Conservation (phyloP, 2,888 invertebrate species). For the Antheraea yamamai region DNA sequence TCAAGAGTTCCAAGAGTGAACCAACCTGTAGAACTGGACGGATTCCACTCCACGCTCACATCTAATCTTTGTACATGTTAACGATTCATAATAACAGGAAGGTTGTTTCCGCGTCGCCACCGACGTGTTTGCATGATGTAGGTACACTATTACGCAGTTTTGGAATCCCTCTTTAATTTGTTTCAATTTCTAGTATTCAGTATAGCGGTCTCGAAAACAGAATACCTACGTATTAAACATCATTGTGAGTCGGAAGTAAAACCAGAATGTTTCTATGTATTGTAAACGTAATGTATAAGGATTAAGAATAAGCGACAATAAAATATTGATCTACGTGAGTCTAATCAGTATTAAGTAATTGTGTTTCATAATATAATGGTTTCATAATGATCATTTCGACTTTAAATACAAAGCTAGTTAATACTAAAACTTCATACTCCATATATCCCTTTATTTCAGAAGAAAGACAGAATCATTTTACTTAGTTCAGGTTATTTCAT, state of each 20-base stretch:
- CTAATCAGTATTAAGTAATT: too few species aligned
- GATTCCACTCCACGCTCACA: slow-evolving; percentile 39
- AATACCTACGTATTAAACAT: not conserved
- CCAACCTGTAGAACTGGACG: slow-evolving; percentile 31
- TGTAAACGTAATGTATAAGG: not conserved
- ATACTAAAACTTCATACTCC: too few species aligned
- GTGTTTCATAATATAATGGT: too few species aligned
- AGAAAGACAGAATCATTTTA: not conserved
- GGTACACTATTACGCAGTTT: not conserved
- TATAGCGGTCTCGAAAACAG: not conserved
- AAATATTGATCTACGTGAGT: too few species aligned
- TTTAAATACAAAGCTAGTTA: too few species aligned
- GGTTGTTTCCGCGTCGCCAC: slow-evolving; percentile 55
- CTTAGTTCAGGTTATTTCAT: not conserved
- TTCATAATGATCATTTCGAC: too few species aligned
- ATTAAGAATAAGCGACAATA: not conserved
- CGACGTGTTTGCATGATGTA: slow-evolving; percentile 10
- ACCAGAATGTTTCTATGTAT: not conserved
- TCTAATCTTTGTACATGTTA: slow-evolving; percentile 52
- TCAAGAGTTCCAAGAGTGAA: slow-evolving; percentile 31
- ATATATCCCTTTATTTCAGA: too few species aligned
- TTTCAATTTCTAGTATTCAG: not conserved
- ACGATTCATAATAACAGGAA: slow-evolving; percentile 60
- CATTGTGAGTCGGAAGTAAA: too few species aligned
- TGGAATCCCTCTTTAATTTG: not conserved